A percentile compares a stretch with the other conserved stretches of the same genome.
Evolutionary conservation across 1,140 invertebrate genomes (phyloP).

Genomic region (Bombus picipes): DNA sequence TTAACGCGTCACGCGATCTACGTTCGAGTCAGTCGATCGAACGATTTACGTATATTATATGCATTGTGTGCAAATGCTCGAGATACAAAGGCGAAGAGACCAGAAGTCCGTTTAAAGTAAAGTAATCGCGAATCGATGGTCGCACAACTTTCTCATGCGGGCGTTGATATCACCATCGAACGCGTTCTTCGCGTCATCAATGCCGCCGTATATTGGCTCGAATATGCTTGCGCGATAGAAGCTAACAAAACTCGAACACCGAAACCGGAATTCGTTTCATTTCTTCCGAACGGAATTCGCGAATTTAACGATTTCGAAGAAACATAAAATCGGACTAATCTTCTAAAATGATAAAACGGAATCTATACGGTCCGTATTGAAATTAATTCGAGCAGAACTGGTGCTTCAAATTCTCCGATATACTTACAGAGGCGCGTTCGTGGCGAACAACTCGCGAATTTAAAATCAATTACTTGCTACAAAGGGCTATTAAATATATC

Average conservation of each 20-base stretch:
- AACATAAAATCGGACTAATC: background rate
- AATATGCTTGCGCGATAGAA: background rate
- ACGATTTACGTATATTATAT: background rate
- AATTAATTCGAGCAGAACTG: background rate
- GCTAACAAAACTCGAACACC: background rate
- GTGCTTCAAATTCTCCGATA: background rate
- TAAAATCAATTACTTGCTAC: background rate
- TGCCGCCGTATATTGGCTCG: background rate
- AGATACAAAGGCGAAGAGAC: background rate
- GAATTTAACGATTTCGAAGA: background rate
- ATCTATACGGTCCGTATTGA: background rate
- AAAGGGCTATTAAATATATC: background rate
- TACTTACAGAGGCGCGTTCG: too few relatives aligned
- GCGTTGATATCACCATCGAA: slow-evolving; percentile 30
- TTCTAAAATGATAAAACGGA: background rate
- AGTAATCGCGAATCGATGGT: background rate
- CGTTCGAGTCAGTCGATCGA: background rate
- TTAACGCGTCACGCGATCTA: background rate
- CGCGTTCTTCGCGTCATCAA: background rate
- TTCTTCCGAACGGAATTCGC: background rate
- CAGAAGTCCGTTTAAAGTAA: background rate
- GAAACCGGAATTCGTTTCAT: background rate
- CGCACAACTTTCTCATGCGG: slow-evolving; percentile 21
- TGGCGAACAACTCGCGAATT: too few relatives aligned
- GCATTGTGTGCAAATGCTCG: background rate